Evolutionary conservation across 2,113 vertebrate species (phyloP), one percentile per base, ranked within the genome.

Genomic region (Trinectes maculatus): DNA sequence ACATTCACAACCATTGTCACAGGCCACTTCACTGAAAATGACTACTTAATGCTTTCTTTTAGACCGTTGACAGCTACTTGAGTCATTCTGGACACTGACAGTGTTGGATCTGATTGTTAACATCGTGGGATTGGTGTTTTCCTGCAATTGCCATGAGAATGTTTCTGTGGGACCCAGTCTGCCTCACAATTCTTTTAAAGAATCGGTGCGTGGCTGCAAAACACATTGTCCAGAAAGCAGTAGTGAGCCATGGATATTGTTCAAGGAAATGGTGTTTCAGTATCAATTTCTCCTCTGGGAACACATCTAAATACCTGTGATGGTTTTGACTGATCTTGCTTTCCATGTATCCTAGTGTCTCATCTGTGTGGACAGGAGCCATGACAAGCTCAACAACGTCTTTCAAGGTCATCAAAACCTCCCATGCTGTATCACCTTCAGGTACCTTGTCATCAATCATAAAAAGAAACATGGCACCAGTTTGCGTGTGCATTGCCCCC

Each of bases 381-480:
- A 71, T 71, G n/a, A 71, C 68, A 62, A 71, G 47, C 29, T 71
- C 57, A 26, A 61, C 57, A 37, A 61, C 46, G 61, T 71, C 56
- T 71, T 46, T 60, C 37, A 70, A 22, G n/a, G n/a, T n/a, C n/a
- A n/a, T n/a, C 36, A 52, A 43, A 44, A 52, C 36, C n/a, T 68
- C 10, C 56, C 55, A 70, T 0, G 44, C 43, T 1, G 24, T 0
- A 0, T 37, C 48, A 53, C 21, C 49, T 47, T 46, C 39, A 22
- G 51, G 51, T 1, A 56, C 49, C 42, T 62, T 55, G 22, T 47
- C 42, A 39, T 51, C 16, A 19, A 57, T 39, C 29, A 56, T 56
- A 7, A 68, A 7, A 6, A 43, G 3, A n/a, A 68, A 0, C 52
- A 39, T 16, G 18, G 25, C 43, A 49, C 53, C 48, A 36, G 16